These are phyloP conservation scores for Lagopus muta DNA, from an alignment of 2,113 vertebrate genomes.

Conservation along the genomic window DNA sequence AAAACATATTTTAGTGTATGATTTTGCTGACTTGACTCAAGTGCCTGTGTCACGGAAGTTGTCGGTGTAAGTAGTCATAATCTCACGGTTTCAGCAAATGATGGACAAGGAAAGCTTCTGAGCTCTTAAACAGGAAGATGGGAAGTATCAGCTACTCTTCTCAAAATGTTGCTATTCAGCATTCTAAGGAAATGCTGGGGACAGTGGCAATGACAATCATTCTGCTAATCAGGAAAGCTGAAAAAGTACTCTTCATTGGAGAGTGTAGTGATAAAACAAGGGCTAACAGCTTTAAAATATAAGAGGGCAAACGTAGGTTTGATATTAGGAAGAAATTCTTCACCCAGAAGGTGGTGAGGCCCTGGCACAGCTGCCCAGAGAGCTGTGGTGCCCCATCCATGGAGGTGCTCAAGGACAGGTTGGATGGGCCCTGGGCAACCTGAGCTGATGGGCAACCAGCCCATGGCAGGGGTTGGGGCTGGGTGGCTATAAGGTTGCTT, in stretches of 20 bases:
- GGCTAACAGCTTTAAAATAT: too few relatives aligned
- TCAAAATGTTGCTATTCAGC: background rate
- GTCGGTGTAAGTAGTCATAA: background rate
- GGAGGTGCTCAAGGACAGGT: background rate
- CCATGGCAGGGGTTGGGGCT: background rate
- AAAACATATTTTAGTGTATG: background rate
- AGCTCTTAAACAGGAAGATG: background rate
- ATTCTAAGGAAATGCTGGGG: background rate
- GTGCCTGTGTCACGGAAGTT: background rate
- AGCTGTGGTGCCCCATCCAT: background rate
- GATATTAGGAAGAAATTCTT: background rate
- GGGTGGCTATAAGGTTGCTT: background rate
- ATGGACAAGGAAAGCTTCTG: background rate
- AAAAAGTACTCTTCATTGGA: background rate
- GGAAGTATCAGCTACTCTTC: background rate
- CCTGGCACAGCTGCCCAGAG: too few relatives aligned
- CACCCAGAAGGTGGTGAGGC: background rate
- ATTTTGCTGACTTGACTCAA: background rate
- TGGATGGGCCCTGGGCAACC: background rate
- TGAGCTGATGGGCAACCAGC: too few relatives aligned
- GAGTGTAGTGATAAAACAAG: background rate
- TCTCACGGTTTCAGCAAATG: background rate
- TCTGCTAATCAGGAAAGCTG: background rate
- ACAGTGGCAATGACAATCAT: background rate
- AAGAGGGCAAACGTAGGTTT: background rate